Percentiles rank a stretch among this genome's conserved stretches.
Conservation (phyloP, 2,113 vertebrate species). For the Megaceryle torquata region DNA sequence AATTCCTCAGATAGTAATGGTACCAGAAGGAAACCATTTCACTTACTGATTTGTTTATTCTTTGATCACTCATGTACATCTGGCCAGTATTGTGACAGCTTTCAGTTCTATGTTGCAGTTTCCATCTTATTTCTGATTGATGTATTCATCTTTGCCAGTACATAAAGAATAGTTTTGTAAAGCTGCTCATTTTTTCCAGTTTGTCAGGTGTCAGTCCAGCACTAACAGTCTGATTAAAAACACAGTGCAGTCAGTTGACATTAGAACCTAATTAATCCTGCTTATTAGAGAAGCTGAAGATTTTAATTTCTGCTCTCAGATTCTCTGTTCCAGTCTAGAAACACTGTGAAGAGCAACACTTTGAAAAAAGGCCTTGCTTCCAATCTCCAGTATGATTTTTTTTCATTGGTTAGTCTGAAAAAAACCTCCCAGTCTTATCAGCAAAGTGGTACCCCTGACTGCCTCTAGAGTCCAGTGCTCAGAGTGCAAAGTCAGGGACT, state of each 20-base stretch:
- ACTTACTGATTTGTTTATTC: conserved; percentile 59
- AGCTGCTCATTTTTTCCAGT: conserved; percentile 52
- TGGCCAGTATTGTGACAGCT: conserved; percentile 60
- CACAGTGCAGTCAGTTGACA: background rate
- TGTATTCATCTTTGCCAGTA: conserved; percentile 39
- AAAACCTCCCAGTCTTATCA: background rate
- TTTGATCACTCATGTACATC: conserved; percentile 46
- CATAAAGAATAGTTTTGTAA: conserved; percentile 14
- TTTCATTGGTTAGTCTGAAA: background rate
- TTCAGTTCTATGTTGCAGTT: conserved; percentile 45
- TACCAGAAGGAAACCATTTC: conserved; percentile 40
- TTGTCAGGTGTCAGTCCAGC: conserved; percentile 51
- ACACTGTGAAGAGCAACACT: background rate
- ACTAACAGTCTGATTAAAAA: conserved; percentile 17
- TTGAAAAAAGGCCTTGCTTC: background rate
- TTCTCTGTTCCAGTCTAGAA: background rate
- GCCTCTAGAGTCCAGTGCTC: background rate
- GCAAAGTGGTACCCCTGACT: background rate
- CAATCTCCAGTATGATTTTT: background rate
- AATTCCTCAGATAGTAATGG: background rate
- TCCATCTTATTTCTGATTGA: conserved; percentile 41
- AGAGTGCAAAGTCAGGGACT: background rate
- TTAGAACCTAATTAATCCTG: background rate
- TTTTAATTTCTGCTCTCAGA: background rate
- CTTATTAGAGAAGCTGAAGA: background rate